Base-by-base conservation (phyloP, 2,797 vertebrate species). In the Amblyraja radiata region DNA sequence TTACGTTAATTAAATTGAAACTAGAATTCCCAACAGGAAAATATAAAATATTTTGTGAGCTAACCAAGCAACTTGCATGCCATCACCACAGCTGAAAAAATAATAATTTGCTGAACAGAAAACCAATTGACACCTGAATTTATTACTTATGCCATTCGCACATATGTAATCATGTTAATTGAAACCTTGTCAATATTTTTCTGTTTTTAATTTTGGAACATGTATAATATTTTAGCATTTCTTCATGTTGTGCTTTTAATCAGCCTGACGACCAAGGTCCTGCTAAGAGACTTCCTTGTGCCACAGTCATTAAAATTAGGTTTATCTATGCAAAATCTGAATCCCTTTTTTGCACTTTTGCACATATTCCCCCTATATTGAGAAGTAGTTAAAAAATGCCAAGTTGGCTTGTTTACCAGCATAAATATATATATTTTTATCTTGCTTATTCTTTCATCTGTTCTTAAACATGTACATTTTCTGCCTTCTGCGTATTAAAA, bases 181-280 rank as follows among this genome's bases (percentile, higher is more conserved):
- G 63, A 88, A 88, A 16, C 61, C 6, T 36, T 68, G 32, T 36
- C 61, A 65, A 63, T 86, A 18, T 63, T 36, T 88, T 68, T 88
- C 61, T 61, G 54, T 61, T 84, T 73, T 84, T 11, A 68, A 36
- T 61, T 68, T 88, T 18, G 21, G 13, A 68, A 21, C n/a, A 10
- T 28, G 28, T 46, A 83, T 58, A 83, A 58, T 58, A 84, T 84
- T 84, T 84, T 84, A 54, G 25, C 81, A 84, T 84, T 84, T 84
- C 54, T 61, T 84, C 11, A 36, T 63, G 68, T 68, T 88, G 32
- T 36, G n/a, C 16, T 68, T 88, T 68, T 14, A 68, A 88, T 88
- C n/a, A 36, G 63, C 63, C 18, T 88, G 16, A 68, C 16, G 68
- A 88, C 7, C 16, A 88, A 68, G 6, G n/a, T 88, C 16, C 3